Percentiles rank a stretch among this genome's conserved stretches.
Conservation (phyloP, 2,113 vertebrate genomes). For the Phaethornis superciliosus region DNA sequence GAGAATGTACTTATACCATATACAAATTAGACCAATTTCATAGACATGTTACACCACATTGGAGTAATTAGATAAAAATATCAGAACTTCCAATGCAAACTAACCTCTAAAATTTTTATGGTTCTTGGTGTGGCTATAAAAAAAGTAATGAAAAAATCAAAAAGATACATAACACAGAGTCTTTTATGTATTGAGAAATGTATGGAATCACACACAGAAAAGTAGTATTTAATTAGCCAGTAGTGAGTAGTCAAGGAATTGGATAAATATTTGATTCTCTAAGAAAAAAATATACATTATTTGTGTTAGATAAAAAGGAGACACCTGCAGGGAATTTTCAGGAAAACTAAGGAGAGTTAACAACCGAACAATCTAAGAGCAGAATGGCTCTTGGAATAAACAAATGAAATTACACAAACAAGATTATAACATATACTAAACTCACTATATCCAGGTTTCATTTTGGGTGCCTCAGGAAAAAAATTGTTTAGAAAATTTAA, state of each 20-base stretch:
- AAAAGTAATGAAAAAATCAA: not conserved
- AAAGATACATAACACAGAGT: not conserved
- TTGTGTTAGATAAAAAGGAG: not conserved
- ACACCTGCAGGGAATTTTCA: not conserved
- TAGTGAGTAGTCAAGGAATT: not conserved
- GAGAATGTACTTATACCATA: not conserved
- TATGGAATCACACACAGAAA: not conserved
- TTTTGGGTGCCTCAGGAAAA: not conserved
- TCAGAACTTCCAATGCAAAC: not conserved
- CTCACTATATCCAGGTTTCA: not conserved
- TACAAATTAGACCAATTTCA: not conserved
- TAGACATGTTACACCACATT: not conserved
- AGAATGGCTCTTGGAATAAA: not conserved
- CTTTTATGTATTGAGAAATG: not conserved
- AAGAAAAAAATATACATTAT: not conserved
- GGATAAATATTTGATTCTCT: not conserved
- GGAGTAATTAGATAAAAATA: not conserved
- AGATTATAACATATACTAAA: not conserved
- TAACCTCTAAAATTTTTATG: not conserved
- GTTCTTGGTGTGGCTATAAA: not conserved
- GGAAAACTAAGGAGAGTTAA: not conserved
- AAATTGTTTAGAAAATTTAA: not conserved
- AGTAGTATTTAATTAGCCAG: not conserved
- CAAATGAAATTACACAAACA: not conserved
- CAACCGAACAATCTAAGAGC: not conserved